A percentile compares a stretch with the other conserved stretches of the same genome.
phyloP scores from a whole-genome alignment of 23 tunicate species.

The Ascidia mentula region DNA sequence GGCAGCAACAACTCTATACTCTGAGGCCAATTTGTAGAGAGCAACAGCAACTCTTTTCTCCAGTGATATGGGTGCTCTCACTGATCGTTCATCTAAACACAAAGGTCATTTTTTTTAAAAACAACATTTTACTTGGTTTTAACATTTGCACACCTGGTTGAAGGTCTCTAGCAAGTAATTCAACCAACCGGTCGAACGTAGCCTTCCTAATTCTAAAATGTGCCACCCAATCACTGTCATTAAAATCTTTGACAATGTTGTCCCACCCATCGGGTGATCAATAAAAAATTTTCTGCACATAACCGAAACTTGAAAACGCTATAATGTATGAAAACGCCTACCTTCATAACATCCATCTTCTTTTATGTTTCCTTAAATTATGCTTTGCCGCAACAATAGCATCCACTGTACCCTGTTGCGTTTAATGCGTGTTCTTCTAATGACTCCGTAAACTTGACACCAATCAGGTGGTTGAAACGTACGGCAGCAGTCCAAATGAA shows the following conservation, averaged over 20 bases:
- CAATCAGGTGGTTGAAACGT: no score
- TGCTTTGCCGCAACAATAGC: no score
- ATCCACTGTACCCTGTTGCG: no score
- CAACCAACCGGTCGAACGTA: not conserved
- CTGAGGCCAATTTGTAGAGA: conserved; percentile 27
- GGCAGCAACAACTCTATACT: conserved; percentile 14
- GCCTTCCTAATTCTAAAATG: not conserved
- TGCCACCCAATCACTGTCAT: not conserved
- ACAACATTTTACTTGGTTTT: not conserved
- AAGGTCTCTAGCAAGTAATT: not conserved
- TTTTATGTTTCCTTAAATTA: no score
- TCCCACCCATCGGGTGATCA: not conserved
- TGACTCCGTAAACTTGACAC: no score
- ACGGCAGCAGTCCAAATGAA: no score
- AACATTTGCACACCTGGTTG: not conserved
- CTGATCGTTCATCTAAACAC: conserved; percentile 4
- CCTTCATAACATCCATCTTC: no score
- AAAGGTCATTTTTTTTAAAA: not conserved
- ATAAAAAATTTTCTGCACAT: no score
- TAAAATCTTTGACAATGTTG: not conserved
- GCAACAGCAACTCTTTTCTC: conserved; percentile 37
- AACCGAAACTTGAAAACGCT: no score
- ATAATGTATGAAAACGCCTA: no score
- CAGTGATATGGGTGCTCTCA: conserved; percentile 27
- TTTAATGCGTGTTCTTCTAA: no score